Evolutionary conservation across 2,888 invertebrate species (phyloP).

Genomic region (Myopa tessellatipennis): DNA sequence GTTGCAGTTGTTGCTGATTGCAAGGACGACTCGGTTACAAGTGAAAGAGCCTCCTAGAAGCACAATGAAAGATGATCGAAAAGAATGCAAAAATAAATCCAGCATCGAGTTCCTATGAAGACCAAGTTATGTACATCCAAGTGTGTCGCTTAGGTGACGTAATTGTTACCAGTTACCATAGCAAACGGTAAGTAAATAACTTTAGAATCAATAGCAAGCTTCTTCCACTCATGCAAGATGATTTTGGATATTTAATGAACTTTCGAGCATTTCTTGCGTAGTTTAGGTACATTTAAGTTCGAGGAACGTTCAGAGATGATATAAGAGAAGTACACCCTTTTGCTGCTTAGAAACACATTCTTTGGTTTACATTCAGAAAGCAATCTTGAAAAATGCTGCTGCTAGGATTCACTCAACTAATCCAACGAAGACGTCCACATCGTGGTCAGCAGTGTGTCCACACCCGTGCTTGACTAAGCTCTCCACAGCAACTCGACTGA

Average conservation of each 20-base stretch:
- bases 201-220: neutral
- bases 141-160: no score
- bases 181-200: neutral
- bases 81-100: neutral
- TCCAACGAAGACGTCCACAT: slow-evolving; percentile 31
- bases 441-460: slow-evolving; percentile 43
- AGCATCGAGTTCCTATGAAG: no score
- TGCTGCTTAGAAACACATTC: no score
- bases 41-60: neutral
- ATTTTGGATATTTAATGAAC: neutral
- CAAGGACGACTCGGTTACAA: neutral
- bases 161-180: neutral
- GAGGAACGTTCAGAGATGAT: neutral
- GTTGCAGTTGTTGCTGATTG: neutral
- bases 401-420: slow-evolving; percentile 3
- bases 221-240: neutral
- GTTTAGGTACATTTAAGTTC: neutral
- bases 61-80: neutral
- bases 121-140: no score
- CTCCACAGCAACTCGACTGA: slow-evolving; percentile 9
- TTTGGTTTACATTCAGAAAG: neutral
- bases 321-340: neutral
- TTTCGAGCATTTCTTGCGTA: neutral
- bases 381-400: neutral
- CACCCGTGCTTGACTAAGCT: slow-evolving; percentile 46